These are phyloP conservation scores for Hydraecia micacea DNA, from an alignment of 2,888 invertebrate genomes.

Conservation along the genomic window DNA sequence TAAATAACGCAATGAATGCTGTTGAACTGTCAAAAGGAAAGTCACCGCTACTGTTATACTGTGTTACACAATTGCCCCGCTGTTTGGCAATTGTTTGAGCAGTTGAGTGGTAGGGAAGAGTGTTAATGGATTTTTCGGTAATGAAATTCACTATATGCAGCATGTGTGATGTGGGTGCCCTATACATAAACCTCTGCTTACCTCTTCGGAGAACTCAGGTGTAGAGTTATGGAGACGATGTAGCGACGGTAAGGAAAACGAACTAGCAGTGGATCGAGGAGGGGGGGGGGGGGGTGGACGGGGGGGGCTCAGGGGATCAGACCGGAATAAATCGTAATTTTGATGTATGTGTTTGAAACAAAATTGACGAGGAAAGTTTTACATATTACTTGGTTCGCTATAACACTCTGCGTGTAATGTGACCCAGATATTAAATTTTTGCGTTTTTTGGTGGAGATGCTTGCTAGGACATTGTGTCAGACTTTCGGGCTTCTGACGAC, in stretches of 20 bases:
- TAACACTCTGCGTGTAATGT: background rate
- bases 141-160: too few relatives aligned
- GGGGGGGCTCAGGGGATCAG: too few relatives aligned
- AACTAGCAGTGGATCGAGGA: too few relatives aligned
- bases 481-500: too few relatives aligned
- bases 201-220: too few relatives aligned
- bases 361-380: background rate
- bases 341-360: constrained; percentile 12
- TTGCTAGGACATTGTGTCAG: background rate
- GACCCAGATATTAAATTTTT: background rate
- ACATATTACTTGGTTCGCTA: background rate
- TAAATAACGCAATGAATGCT: background rate
- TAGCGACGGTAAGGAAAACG: background rate
- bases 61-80: background rate
- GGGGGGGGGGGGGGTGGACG: too few relatives aligned
- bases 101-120: background rate
- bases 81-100: background rate
- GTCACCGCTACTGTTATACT: background rate
- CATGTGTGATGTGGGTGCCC: too few relatives aligned
- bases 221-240: too few relatives aligned
- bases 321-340: too few relatives aligned
- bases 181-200: too few relatives aligned
- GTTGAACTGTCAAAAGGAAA: background rate
- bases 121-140: background rate
- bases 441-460: background rate